Evolutionary conservation across 2,797 vertebrate species (phyloP).

Genomic region (Falco naumanni): DNA sequence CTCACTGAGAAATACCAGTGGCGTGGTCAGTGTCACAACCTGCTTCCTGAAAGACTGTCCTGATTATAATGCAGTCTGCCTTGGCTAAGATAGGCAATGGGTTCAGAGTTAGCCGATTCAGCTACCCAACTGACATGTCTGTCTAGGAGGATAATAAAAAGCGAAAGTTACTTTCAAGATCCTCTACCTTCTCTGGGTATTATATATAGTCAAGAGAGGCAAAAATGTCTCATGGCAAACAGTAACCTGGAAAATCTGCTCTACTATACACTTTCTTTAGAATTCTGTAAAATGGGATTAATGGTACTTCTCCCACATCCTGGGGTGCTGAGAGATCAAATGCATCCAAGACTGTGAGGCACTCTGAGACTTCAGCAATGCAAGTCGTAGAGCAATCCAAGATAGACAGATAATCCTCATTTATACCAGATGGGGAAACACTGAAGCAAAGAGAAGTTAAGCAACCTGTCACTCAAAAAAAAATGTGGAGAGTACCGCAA

Average conservation of each 20-base stretch:
- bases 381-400: background rate
- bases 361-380: background rate
- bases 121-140: background rate
- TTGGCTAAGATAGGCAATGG: background rate
- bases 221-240: background rate
- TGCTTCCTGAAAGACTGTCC: background rate
- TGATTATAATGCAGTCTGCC: background rate
- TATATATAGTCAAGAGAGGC: background rate
- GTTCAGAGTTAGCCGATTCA: background rate
- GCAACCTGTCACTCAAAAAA: slow-evolving; percentile 22
- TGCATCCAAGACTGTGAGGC: background rate
- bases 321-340: background rate
- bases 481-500: rapidly evolving
- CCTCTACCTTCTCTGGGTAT: background rate
- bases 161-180: background rate
- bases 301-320: background rate
- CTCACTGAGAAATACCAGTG: background rate
- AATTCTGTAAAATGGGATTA: background rate
- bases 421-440: slow-evolving; percentile 48
- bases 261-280: background rate
- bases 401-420: slow-evolving; percentile 37
- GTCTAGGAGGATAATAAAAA: background rate
- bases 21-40: background rate
- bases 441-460: slow-evolving; percentile 37
- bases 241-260: background rate